Conservation (phyloP, 2,113 vertebrate genomes). For the Mustela lutreola region DNA sequence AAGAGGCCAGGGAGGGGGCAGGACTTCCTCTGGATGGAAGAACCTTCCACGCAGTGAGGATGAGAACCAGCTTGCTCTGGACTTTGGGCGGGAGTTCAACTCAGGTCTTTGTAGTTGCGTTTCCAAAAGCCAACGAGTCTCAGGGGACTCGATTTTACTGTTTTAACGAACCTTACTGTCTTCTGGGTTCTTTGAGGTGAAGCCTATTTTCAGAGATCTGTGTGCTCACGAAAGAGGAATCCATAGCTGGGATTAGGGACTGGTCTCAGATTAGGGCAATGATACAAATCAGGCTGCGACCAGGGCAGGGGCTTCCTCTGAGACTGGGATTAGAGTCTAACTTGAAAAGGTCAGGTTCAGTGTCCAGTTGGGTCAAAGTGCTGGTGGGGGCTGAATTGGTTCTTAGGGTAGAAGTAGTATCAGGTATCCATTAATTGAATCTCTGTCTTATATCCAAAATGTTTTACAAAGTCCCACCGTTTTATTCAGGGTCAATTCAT, state of each 20-base stretch:
- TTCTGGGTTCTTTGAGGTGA: background rate
- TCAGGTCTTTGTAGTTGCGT: background rate
- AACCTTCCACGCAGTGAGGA: background rate
- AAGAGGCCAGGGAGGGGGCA: background rate
- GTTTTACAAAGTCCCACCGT: background rate
- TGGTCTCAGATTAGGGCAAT: background rate
- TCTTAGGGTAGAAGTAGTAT: background rate
- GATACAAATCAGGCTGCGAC: background rate
- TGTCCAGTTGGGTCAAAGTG: background rate
- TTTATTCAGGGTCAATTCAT: background rate
- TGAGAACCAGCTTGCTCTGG: background rate
- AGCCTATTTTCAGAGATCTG: background rate
- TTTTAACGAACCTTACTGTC: background rate
- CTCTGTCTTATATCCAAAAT: background rate
- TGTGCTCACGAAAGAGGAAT: background rate
- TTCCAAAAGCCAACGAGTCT: background rate
- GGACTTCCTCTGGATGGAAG: background rate
- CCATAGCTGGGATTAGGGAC: background rate
- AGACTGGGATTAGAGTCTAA: background rate
- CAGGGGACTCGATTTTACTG: background rate
- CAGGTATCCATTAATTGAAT: background rate
- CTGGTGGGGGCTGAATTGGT: background rate
- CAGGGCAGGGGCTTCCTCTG: background rate
- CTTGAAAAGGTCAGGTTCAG: background rate
- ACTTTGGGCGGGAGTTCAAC: background rate